phyloP scores from a whole-genome alignment of 2,888 invertebrate genomes.

The Atherix ibis region DNA sequence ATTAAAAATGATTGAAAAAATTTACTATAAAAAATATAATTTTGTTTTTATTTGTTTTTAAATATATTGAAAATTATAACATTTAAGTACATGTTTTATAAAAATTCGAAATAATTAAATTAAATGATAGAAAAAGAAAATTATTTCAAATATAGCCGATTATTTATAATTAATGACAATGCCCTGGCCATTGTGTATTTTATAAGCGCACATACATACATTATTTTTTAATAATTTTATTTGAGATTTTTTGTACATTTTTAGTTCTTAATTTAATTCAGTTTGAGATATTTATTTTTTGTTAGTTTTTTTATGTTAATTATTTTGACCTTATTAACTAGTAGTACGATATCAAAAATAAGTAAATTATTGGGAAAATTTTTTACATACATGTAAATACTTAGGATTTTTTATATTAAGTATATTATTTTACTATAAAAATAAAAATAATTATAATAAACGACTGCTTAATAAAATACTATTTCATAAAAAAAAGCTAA shows the following conservation, averaged over 20 bases:
- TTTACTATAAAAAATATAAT: slow-evolving; percentile 4
- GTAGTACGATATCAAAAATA: background rate
- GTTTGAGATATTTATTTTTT: background rate
- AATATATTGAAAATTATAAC: too few species aligned
- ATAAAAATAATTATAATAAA: background rate
- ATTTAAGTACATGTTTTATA: too few species aligned
- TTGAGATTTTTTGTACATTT: background rate
- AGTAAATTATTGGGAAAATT: background rate
- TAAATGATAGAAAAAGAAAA: background rate
- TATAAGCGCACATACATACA: slow-evolving; percentile 12
- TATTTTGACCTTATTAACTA: background rate
- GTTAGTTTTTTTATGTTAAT: background rate
- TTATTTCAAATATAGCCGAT: too few species aligned
- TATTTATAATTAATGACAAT: too few species aligned
- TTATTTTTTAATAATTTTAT: slow-evolving; percentile 1
- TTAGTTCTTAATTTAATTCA: background rate
- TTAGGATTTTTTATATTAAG: background rate
- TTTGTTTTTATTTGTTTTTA: background rate
- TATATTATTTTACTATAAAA: background rate
- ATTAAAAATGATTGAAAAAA: too few species aligned
- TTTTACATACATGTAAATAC: background rate
- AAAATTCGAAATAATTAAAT: too few species aligned
- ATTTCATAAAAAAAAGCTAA: background rate
- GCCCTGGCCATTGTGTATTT: slow-evolving; percentile 59
- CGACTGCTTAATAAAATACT: background rate